phyloP scores from a whole-genome alignment of 2,888 invertebrate species.

The Erebia aethiops region DNA sequence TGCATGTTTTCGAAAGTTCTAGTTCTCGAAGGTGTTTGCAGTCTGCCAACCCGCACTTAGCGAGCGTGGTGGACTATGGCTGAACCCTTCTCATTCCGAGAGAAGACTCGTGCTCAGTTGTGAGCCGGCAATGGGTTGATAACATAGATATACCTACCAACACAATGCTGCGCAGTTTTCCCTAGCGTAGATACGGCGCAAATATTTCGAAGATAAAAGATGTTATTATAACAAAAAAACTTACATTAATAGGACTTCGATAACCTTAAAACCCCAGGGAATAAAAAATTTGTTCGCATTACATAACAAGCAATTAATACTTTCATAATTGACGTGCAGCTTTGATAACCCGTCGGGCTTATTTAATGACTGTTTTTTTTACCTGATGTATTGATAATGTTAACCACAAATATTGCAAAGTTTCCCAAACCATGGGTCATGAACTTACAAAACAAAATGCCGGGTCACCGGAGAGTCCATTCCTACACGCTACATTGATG shows the following conservation, averaged over 20 bases:
- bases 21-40: no score
- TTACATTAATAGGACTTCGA: constrained; percentile 3
- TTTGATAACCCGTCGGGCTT: background rate
- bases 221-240: background rate
- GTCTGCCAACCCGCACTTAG: no score
- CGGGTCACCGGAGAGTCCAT: background rate
- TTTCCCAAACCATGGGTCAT: background rate
- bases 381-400: background rate
- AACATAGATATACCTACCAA: no score
- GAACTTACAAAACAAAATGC: background rate
- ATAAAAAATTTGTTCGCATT: constrained; percentile 11
- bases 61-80: no score
- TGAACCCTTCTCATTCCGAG: no score
- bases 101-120: no score
- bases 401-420: background rate
- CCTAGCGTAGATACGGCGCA: background rate
- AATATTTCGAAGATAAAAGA: background rate
- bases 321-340: constrained; percentile 3
- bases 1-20: no score
- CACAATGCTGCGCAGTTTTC: background rate
- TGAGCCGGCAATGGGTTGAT: no score
- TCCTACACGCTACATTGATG: background rate
- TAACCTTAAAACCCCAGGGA: constrained; percentile 15
- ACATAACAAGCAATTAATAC: constrained; percentile 18
- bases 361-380: background rate